phyloP scores from a whole-genome alignment of 1,140 invertebrate genomes.

The Zaprionus capensis region DNA sequence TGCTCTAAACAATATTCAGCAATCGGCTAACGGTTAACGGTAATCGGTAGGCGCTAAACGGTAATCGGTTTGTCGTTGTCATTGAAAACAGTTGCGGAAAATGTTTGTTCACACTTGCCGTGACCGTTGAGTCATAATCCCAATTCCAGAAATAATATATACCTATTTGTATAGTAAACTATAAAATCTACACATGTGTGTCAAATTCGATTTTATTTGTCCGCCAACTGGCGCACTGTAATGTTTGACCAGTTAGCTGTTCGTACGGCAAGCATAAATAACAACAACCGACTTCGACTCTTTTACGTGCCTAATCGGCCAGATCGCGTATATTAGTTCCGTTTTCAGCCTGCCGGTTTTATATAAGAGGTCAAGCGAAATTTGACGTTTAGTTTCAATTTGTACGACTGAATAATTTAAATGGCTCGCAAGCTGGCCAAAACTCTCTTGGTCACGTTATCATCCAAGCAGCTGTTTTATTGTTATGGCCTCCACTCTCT shows the following conservation, averaged over 20 bases:
- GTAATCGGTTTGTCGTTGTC: conserved; percentile 16
- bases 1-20: conserved; percentile 23
- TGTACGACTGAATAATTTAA: conserved; percentile 47
- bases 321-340: conserved; percentile 64
- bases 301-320: conserved; percentile 2
- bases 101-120: conserved; percentile 24
- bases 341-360: conserved; percentile 62
- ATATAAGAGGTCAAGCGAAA: conserved; percentile 68
- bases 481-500: not conserved
- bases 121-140: conserved; percentile 53
- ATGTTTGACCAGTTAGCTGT: conserved; percentile 40
- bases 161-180: not conserved
- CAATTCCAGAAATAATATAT: not conserved
- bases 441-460: conserved; percentile 42
- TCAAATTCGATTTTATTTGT: conserved; percentile 59
- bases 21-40: conserved; percentile 8
- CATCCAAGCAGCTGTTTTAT: conserved; percentile 13
- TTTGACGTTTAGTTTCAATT: conserved; percentile 49
- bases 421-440: conserved; percentile 16
- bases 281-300: not conserved
- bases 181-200: conserved; percentile 40
- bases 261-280: conserved; percentile 1
- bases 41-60: conserved; percentile 15
- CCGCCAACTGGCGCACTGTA: conserved; percentile 31
- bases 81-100: conserved; percentile 34